These are phyloP conservation scores for Boloria selene DNA, from an alignment of 2,888 invertebrate genomes.

Conservation along the genomic window DNA sequence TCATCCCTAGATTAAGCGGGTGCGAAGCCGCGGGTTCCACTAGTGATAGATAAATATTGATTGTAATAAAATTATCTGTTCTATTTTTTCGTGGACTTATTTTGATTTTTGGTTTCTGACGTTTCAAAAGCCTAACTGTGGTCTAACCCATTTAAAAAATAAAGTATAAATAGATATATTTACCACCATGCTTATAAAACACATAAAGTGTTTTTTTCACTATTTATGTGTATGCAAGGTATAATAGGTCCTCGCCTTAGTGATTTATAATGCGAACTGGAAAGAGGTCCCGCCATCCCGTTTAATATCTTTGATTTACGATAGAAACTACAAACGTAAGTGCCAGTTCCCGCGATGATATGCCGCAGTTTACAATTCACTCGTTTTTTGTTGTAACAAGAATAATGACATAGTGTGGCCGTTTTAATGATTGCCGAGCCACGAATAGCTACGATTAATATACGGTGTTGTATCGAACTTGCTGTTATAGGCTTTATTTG, in stretches of 20 bases:
- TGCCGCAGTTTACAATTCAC: conserved; percentile 77
- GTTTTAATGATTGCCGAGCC: conserved; percentile 71
- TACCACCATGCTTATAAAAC: neutral
- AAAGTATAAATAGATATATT: neutral
- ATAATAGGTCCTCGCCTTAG: conserved; percentile 71
- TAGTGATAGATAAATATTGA: too few species aligned
- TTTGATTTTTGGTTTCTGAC: too few species aligned
- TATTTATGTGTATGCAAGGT: conserved; percentile 72
- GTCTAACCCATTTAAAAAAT: too few species aligned
- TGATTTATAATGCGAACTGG: conserved; percentile 81
- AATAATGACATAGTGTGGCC: conserved; percentile 77
- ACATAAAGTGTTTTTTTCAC: conserved; percentile 40
- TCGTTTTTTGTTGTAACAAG: conserved; percentile 71
- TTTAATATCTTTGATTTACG: conserved; percentile 83
- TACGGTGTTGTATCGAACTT: conserved; percentile 7
- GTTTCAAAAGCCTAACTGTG: too few species aligned
- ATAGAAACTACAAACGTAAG: conserved; percentile 79
- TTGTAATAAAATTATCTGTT: too few species aligned
- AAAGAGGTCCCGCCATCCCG: conserved; percentile 80
- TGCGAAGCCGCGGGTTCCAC: too few species aligned
- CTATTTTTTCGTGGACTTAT: too few species aligned
- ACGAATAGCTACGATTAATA: conserved; percentile 29
- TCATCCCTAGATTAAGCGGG: too few species aligned
- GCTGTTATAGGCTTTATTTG: conserved; percentile 16
- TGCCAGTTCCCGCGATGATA: conserved; percentile 77